phyloP scores from a whole-genome alignment of 2,888 invertebrate genomes.

The Erannis defoliaria region DNA sequence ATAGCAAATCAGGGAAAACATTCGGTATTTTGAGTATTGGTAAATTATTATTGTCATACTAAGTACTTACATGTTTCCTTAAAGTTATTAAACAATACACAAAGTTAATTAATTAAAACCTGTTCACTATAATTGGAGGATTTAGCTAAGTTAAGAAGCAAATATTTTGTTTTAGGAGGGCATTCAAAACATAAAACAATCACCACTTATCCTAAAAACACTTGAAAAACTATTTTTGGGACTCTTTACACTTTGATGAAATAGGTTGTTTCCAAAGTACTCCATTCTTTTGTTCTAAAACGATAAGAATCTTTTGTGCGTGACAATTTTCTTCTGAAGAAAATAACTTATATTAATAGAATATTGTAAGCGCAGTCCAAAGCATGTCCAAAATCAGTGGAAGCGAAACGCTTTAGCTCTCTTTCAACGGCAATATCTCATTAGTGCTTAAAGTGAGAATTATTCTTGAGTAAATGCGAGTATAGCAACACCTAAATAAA shows the following conservation, averaged over 20 bases:
- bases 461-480: conserved; percentile 1
- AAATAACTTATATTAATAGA: no score
- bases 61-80: not conserved
- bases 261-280: no score
- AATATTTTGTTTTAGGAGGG: not conserved
- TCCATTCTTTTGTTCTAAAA: no score
- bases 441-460: conserved; percentile 9
- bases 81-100: conserved; percentile 1
- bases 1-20: conserved; percentile 1
- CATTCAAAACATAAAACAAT: not conserved
- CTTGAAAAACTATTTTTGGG: no score
- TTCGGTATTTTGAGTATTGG: not conserved
- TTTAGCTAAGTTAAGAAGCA: no score
- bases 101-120: no score
- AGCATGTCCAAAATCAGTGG: not conserved
- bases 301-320: no score
- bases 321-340: no score
- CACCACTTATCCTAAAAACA: no score
- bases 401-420: not conserved
- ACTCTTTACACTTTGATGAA: no score
- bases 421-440: not conserved
- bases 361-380: no score
- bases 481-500: conserved; percentile 15
- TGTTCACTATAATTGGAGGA: not conserved
- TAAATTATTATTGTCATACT: not conserved